phyloP scores from a whole-genome alignment of 2,797 vertebrate species.

The Sparus aurata region DNA sequence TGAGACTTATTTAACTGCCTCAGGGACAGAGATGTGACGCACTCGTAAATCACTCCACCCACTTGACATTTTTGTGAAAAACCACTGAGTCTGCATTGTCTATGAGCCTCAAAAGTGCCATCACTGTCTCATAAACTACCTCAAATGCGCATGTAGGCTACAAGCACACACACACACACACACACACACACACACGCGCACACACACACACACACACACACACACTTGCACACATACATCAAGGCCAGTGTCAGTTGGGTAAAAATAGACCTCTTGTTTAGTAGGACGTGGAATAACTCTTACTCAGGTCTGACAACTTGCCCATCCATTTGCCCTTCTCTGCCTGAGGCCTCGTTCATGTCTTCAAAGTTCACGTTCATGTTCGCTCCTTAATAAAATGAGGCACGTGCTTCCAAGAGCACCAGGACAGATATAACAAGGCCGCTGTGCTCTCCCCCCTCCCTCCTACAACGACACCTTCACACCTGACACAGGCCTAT shows the following conservation, averaged over 20 bases:
- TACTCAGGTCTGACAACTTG: constrained; percentile 24
- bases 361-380: constrained; percentile 29
- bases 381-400: constrained; percentile 37
- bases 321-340: constrained; percentile 3
- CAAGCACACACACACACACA: not conserved
- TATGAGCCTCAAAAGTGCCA: constrained; percentile 4
- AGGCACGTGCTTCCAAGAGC: constrained; percentile 38
- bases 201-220: constrained; percentile 8
- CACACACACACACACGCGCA: constrained; percentile 12
- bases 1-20: constrained; percentile 6
- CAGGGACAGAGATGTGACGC: not conserved
- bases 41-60: not conserved
- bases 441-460: constrained; percentile 6
- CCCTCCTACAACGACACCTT: constrained; percentile 34
- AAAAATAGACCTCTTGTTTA: constrained; percentile 67
- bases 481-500: constrained; percentile 54
- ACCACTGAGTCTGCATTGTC: not conserved
- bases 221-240: constrained; percentile 13
- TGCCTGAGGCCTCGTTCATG: constrained; percentile 12
- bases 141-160: constrained; percentile 41
- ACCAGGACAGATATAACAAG: constrained; percentile 41
- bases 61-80: constrained; percentile 4
- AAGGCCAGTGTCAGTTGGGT: constrained; percentile 57
- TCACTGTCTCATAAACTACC: constrained; percentile 7
- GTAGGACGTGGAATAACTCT: constrained; percentile 36